Evolutionary conservation across 1,140 invertebrate genomes (phyloP), one percentile per base, ranked within the genome.

Genomic region (Dendrolimus punctatus): DNA sequence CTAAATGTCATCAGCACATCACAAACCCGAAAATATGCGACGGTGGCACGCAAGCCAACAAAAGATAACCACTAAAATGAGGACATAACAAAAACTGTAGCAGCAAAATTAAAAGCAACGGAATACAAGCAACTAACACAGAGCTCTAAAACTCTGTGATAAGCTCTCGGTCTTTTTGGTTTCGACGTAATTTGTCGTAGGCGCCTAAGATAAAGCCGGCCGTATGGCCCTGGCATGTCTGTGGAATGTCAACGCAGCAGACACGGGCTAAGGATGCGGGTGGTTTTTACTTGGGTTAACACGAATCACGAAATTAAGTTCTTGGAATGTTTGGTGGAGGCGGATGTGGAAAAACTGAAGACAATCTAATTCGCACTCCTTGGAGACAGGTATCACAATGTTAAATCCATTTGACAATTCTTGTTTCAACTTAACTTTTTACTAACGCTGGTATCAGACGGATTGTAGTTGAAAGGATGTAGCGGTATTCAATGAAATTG

Each of bases 171-270:
- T 65, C 68, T 76, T 80, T 80, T 82, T 73, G 70, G 78, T 58
- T 62, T 72, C 72, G 75, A 70, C 66, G 77, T 83, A 83, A 85
- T 85, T 83, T 80, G 80, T 85, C 80, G 73, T 71, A 83, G 82
- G 82, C 82, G 82, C 82, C 82, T 68, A 54, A 78, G 82, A 83
- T 85, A 85, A 81, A 82, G 69, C 57, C 64, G 66, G 67, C 65
- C 61, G 68, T 66, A 66, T 53, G 60, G 72, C 62, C 60, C 51
- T 64, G 62, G 68, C 64, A 73, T 65, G 70, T 68, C 71, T 71
- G 44, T 54, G 75, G 74, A 81, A 78, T 79, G 73, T 62, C 68
- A 66, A 64, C 55, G 23, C 23, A 23, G 23, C 23, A 23, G 23
- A 23, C 23, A 23, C 64, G 46, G 56, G 58, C 62, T 53, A 57